These are phyloP conservation scores for Philaethria dido DNA, from an alignment of 2,888 invertebrate species.

Conservation along the genomic window DNA sequence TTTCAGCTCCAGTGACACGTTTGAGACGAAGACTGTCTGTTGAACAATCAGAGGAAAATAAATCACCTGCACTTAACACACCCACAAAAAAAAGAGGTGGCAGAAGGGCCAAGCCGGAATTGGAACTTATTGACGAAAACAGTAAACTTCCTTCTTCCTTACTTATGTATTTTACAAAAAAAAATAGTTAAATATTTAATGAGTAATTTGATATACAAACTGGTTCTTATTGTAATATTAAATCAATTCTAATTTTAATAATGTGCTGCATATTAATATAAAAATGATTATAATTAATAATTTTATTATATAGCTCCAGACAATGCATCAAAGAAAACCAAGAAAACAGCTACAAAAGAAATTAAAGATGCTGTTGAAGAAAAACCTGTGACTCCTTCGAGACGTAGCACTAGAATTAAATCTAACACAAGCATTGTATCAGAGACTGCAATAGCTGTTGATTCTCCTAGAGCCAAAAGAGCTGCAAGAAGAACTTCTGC, in stretches of 20 bases:
- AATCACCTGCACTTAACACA: constrained; percentile 65
- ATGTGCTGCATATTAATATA: no score
- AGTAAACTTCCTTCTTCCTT: constrained; percentile 56
- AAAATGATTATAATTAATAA: background rate
- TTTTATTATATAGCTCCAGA: constrained; percentile 47
- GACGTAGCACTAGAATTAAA: constrained; percentile 64
- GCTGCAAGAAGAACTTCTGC: constrained; percentile 68
- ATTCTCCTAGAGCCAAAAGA: constrained; percentile 73
- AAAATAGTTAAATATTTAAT: no score
- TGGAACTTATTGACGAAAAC: constrained; percentile 76
- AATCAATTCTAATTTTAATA: no score
- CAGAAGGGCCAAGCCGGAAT: constrained; percentile 67
- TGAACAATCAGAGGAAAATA: constrained; percentile 67
- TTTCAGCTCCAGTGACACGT: constrained; percentile 61
- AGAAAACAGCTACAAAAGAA: constrained; percentile 59
- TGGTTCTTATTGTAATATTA: no score
- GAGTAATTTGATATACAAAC: no score
- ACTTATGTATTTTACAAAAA: no score
- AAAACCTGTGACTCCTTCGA: constrained; percentile 62
- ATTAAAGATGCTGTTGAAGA: constrained; percentile 54
- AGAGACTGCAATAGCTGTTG: constrained; percentile 56
- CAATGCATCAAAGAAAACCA: constrained; percentile 52
- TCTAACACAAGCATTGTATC: constrained; percentile 61
- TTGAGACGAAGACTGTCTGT: constrained; percentile 67
- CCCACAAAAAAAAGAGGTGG: constrained; percentile 70